A percentile compares a stretch with the other conserved stretches of the same genome.
Evolutionary conservation across 2,113 vertebrate genomes (phyloP).

Genomic region (human): GRCh38 chr15:56096501-56097000

Average conservation of each 20-base stretch:
- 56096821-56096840: conserved; percentile 26
- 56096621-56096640: conserved; percentile 78
- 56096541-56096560: conserved; percentile 96
- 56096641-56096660: background rate
- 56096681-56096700: background rate
- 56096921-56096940: conserved; percentile 20
- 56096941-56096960: background rate
- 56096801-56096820: background rate
- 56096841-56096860: background rate
- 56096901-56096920: conserved; percentile 25
- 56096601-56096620: conserved; percentile 92
- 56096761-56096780: background rate
- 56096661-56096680: background rate
- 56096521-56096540: conserved; percentile 96
- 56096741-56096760: background rate
- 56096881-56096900: conserved; percentile 27
- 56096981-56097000: background rate
- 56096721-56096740: conserved; percentile 27
- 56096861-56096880: background rate
- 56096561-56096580: conserved; percentile 92
- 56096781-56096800: background rate
- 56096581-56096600: conserved; percentile 93
- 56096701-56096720: conserved; percentile 27
- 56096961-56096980: background rate
- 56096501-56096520: conserved; percentile 92